Percentiles rank a stretch among this genome's conserved stretches.
Evolutionary conservation across 1,140 invertebrate species (phyloP).

Genomic region (Metaphire vulgaris): DNA sequence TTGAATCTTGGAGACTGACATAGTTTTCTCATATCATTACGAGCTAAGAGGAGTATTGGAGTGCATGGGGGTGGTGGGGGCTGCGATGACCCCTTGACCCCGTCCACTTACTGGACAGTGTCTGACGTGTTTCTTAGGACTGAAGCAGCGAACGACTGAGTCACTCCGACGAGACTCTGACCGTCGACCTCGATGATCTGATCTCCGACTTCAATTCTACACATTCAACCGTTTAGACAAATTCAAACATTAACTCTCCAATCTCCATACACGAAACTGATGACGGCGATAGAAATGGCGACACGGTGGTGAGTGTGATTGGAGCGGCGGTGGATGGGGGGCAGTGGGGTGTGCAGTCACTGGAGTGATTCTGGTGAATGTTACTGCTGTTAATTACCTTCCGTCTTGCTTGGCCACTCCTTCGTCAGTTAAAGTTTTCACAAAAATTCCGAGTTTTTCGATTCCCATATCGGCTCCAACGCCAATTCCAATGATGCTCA

Average conservation of each 20-base stretch:
- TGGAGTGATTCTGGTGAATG: too few species aligned
- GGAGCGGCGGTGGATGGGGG: not conserved
- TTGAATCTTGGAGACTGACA: too few species aligned
- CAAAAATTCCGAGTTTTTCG: constrained; percentile 92
- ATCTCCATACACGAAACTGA: not conserved
- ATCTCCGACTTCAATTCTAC: constrained; percentile 78
- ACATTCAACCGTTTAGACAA: constrained; percentile 24
- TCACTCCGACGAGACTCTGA: constrained; percentile 96
- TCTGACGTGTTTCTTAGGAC: constrained; percentile 92
- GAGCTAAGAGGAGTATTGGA: too few species aligned
- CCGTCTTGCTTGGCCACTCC: constrained; percentile 88
- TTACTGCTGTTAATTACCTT: too few species aligned
- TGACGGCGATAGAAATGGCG: too few species aligned
- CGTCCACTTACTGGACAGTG: constrained; percentile 66
- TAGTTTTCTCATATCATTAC: too few species aligned
- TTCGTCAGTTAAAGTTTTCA: constrained; percentile 93
- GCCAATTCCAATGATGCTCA: constrained; percentile 87
- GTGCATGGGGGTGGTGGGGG: too few species aligned
- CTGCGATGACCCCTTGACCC: too few species aligned
- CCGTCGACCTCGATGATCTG: constrained; percentile 99
- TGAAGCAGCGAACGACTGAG: constrained; percentile 94
- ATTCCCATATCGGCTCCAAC: constrained; percentile 95
- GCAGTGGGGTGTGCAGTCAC: not conserved
- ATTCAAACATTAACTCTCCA: not conserved
- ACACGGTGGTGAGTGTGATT: not conserved